These are phyloP conservation scores for Strix aluco DNA, from an alignment of 2,113 vertebrate species.

Conservation along the genomic window DNA sequence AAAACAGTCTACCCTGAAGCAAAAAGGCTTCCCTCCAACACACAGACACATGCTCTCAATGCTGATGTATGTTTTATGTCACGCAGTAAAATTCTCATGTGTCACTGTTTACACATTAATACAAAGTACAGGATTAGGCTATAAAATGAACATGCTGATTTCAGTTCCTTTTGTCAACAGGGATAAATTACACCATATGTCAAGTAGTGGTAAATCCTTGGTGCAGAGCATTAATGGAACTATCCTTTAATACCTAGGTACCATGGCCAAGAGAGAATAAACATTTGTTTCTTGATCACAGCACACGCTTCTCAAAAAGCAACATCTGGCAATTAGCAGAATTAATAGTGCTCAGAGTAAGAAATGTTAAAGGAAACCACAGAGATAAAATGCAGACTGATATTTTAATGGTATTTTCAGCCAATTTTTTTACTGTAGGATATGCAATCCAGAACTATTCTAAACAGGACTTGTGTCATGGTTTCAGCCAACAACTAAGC, in stretches of 20 bases:
- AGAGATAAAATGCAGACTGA: neutral
- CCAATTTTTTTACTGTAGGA: neutral
- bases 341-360: neutral
- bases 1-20: neutral
- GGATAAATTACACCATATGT: slow-evolving; percentile 14
- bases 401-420: neutral
- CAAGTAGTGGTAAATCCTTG: neutral
- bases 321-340: slow-evolving; percentile 9
- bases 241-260: neutral
- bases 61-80: neutral
- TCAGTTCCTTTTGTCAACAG: neutral
- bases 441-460: neutral
- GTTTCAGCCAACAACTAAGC: no score
- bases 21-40: neutral
- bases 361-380: neutral
- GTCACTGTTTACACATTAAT: slow-evolving; percentile 1
- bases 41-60: neutral
- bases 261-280: neutral
- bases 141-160: neutral
- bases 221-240: neutral
- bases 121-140: neutral
- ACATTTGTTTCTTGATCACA: neutral
- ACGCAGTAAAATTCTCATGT: neutral
- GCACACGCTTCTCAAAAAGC: neutral
- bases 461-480: neutral